Conservation (phyloP, 2,797 vertebrate species). For the Alca torda region DNA sequence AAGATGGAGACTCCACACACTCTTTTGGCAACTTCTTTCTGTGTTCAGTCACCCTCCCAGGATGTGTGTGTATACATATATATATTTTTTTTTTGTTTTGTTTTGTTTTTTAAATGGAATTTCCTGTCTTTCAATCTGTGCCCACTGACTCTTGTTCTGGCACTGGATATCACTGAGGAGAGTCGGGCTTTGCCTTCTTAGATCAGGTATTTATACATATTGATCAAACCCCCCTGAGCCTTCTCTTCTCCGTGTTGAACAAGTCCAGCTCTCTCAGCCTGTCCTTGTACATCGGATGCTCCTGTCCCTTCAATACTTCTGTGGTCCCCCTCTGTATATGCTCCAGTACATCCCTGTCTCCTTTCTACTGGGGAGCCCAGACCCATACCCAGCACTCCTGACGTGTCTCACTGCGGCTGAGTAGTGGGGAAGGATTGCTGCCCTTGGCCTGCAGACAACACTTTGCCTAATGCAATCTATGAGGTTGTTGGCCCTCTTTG, state of each 20-base stretch:
- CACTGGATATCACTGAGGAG: not conserved
- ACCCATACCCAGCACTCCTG: not conserved
- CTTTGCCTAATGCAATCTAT: not conserved
- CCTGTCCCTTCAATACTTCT: not conserved
- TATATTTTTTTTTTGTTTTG: no score
- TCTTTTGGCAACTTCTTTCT: not conserved
- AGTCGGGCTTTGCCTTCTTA: not conserved
- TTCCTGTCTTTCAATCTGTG: not conserved
- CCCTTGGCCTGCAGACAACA: not conserved
- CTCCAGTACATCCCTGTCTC: not conserved
- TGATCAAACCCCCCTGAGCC: not conserved
- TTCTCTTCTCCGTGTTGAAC: not conserved
- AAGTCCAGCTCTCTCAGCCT: not conserved
- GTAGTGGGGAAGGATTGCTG: not conserved
- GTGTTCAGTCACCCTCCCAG: not conserved
- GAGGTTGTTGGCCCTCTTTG: not conserved
- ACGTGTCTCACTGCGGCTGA: not conserved
- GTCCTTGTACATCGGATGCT: not conserved
- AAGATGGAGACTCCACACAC: accelerated
- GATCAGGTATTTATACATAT: not conserved
- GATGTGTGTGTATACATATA: not conserved
- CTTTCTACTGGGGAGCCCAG: not conserved
- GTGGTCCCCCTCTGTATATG: not conserved
- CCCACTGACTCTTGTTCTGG: not conserved
- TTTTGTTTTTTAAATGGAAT: not conserved